Evolutionary conservation across 1,140 invertebrate genomes (phyloP).

Genomic region (Thaumetopoea pityocampa): DNA sequence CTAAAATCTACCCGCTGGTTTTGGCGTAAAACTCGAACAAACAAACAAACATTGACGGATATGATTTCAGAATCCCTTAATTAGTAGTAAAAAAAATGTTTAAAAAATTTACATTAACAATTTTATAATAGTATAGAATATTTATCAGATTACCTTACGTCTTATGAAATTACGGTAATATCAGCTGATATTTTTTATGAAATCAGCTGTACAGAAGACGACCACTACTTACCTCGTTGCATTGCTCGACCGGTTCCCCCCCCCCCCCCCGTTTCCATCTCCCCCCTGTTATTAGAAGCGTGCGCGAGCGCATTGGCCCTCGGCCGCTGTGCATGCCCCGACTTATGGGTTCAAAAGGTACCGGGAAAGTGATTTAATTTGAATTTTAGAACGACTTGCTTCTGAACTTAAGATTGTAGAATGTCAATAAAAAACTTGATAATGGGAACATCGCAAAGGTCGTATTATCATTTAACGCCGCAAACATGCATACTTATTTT

Average conservation of each 20-base stretch:
- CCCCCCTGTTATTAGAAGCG: slow-evolving; percentile 63
- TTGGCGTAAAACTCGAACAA: too few species aligned
- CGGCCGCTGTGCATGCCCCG: slow-evolving; percentile 39
- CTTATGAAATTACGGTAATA: slow-evolving; percentile 5
- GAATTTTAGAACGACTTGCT: slow-evolving; percentile 15
- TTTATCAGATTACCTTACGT: background rate
- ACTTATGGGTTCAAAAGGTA: slow-evolving; percentile 30
- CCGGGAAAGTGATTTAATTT: slow-evolving; percentile 49
- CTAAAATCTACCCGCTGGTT: too few species aligned
- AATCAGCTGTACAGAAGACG: slow-evolving; percentile 26
- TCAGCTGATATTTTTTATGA: slow-evolving; percentile 12
- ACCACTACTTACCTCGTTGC: slow-evolving; percentile 38
- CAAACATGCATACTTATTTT: too few species aligned
- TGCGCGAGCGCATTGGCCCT: slow-evolving; percentile 69
- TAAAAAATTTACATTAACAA: too few species aligned
- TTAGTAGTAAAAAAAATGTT: too few species aligned
- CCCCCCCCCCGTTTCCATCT: slow-evolving; percentile 25
- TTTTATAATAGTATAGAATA: too few species aligned
- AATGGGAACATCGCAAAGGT: slow-evolving; percentile 9
- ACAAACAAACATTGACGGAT: too few species aligned
- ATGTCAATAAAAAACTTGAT: slow-evolving; percentile 15
- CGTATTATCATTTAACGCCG: background rate
- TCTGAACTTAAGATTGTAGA: slow-evolving; percentile 15
- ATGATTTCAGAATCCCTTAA: too few species aligned
- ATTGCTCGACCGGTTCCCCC: slow-evolving; percentile 39